phyloP scores from a whole-genome alignment of 2,113 vertebrate genomes.

The Sarotherodon lohbergeri region DNA sequence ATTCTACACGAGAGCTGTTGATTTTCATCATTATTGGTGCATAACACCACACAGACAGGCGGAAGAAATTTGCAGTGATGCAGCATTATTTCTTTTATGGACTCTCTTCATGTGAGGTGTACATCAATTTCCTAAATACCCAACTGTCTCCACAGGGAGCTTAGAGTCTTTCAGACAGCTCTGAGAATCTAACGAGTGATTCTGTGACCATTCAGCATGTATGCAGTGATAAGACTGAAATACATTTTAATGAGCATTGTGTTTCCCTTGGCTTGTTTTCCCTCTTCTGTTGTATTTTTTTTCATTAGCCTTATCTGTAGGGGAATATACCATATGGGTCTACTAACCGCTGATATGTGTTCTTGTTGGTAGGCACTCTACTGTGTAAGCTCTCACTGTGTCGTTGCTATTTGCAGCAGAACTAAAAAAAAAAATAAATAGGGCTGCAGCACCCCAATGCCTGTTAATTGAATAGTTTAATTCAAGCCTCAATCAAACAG shows the following conservation, averaged over 20 bases:
- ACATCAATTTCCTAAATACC: neutral
- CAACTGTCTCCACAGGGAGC: neutral
- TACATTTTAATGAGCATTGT: neutral
- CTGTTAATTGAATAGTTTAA: neutral
- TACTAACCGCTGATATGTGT: neutral
- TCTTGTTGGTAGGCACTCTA: neutral
- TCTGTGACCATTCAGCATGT: neutral
- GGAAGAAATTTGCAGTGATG: neutral
- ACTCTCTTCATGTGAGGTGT: neutral
- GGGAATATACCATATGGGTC: neutral
- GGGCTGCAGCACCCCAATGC: neutral
- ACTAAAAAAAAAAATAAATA: neutral
- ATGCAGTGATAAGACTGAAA: neutral
- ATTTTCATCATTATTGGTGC: neutral
- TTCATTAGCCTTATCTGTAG: neutral
- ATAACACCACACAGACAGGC: neutral
- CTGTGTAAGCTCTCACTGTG: neutral
- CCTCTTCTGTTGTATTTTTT: neutral
- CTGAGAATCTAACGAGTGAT: neutral
- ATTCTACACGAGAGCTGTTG: neutral
- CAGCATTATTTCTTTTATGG: neutral
- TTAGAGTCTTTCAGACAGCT: neutral
- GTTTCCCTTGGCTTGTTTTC: neutral
- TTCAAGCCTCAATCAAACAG: neutral
- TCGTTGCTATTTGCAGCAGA: neutral